Conservation (phyloP, 2,113 vertebrate genomes). For the Actenoides lindsayi region DNA sequence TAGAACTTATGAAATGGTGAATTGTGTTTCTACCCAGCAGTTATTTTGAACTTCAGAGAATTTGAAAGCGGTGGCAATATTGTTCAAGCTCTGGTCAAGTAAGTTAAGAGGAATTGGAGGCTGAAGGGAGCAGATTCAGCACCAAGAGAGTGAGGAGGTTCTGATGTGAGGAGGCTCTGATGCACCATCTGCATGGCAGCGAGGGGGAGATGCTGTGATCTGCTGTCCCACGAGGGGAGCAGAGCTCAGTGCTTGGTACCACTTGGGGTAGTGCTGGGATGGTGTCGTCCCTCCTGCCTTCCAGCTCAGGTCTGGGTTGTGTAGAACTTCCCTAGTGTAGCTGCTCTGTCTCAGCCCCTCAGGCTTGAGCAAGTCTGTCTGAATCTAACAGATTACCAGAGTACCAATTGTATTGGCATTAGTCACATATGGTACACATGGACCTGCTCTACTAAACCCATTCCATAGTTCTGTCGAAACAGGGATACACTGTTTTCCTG, state of each 20-base stretch:
- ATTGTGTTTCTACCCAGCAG: neutral
- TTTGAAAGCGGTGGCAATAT: neutral
- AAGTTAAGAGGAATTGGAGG: neutral
- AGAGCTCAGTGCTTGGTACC: fast-evolving
- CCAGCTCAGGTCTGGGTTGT: fast-evolving
- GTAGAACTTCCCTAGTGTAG: neutral
- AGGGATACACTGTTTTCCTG: neutral
- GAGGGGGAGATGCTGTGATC: neutral
- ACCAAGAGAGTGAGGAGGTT: neutral
- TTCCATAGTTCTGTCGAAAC: neutral
- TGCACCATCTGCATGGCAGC: too few relatives aligned
- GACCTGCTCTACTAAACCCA: neutral
- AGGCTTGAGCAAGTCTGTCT: neutral
- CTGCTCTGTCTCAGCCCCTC: neutral
- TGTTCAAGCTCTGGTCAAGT: neutral
- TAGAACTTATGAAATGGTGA: neutral
- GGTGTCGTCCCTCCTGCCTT: neutral
- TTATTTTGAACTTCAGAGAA: neutral
- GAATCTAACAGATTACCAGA: neutral
- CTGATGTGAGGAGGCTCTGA: neutral
- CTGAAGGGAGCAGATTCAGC: neutral
- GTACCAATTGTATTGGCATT: neutral
- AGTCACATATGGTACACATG: fast-evolving
- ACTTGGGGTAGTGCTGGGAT: fast-evolving
- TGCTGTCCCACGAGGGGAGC: fast-evolving